These are phyloP conservation scores for Sinonovacula constricta DNA, from an alignment of 1,140 invertebrate species.

Conservation along the genomic window DNA sequence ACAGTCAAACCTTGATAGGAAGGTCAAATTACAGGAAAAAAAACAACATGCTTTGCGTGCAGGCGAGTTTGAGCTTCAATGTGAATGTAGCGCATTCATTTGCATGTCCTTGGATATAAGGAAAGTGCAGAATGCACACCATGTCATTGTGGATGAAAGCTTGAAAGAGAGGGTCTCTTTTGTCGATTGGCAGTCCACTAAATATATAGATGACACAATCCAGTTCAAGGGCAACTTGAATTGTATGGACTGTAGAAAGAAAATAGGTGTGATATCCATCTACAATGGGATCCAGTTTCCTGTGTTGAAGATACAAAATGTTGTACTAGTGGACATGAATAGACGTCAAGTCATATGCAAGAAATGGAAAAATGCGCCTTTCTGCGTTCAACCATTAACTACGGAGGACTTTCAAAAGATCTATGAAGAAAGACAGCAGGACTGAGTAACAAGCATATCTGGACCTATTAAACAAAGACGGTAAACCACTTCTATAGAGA, in stretches of 20 bases:
- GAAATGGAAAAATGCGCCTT: constrained; percentile 45
- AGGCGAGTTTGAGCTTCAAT: constrained; percentile 55
- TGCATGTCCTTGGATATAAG: constrained; percentile 54
- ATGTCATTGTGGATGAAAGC: constrained; percentile 52
- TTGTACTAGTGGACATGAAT: constrained; percentile 51
- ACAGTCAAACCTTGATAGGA: constrained; percentile 53
- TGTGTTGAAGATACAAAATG: constrained; percentile 55
- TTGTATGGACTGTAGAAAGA: constrained; percentile 58
- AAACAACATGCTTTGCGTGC: constrained; percentile 38
- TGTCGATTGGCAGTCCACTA: constrained; percentile 2
- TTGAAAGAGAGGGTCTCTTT: no score
- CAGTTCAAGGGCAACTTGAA: constrained; percentile 53
- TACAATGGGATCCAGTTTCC: constrained; percentile 51
- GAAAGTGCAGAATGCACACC: constrained; percentile 57
- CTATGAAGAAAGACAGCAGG: no score
- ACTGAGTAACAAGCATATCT: no score
- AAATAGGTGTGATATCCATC: constrained; percentile 54
- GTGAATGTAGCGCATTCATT: constrained; percentile 57
- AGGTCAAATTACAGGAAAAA: constrained; percentile 26
- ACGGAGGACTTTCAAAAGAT: constrained; percentile 35
- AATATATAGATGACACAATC: no score
- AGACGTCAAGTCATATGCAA: constrained; percentile 25
- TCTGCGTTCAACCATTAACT: constrained; percentile 20
- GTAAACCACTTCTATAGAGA: no score
- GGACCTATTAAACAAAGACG: no score